A percentile compares a stretch with the other conserved stretches of the same genome.
phyloP scores from a whole-genome alignment of 1,140 invertebrate genomes.

The Meloidogyne exigua region DNA sequence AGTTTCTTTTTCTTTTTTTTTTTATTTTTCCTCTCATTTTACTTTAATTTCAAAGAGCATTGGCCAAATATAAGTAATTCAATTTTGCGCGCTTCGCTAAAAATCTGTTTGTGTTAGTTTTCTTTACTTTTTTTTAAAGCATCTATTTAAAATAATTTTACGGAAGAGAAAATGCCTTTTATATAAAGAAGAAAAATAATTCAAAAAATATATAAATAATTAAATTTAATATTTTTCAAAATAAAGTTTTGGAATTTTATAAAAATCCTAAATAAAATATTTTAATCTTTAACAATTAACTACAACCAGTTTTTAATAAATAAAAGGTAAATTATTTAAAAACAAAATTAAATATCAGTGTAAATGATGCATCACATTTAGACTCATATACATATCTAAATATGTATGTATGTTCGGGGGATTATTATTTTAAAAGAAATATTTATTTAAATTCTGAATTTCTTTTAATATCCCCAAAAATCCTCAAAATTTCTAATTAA shows the following conservation, averaged over 20 bases:
- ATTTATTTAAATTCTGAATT: too few relatives aligned
- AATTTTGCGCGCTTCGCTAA: background rate
- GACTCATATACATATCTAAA: too few relatives aligned
- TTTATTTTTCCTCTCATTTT: background rate
- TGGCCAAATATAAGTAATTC: background rate
- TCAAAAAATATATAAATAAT: background rate
- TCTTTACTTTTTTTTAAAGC: background rate
- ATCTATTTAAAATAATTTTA: background rate
- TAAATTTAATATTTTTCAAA: background rate
- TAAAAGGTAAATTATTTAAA: background rate
- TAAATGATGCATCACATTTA: background rate
- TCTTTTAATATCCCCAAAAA: too few relatives aligned
- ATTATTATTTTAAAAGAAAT: too few relatives aligned
- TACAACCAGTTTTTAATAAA: background rate
- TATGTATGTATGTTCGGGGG: too few relatives aligned
- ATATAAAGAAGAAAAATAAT: background rate
- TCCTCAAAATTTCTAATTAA: too few relatives aligned
- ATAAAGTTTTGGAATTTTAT: background rate
- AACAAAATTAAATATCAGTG: background rate
- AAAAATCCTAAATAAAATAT: too few relatives aligned
- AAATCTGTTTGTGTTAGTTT: background rate
- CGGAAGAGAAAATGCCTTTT: background rate
- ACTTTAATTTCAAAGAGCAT: background rate
- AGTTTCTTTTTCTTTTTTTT: too few relatives aligned
- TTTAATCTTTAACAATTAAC: background rate